These are phyloP conservation scores for Tolmerus cingulatus DNA, from an alignment of 2,888 invertebrate species.

Conservation along the genomic window DNA sequence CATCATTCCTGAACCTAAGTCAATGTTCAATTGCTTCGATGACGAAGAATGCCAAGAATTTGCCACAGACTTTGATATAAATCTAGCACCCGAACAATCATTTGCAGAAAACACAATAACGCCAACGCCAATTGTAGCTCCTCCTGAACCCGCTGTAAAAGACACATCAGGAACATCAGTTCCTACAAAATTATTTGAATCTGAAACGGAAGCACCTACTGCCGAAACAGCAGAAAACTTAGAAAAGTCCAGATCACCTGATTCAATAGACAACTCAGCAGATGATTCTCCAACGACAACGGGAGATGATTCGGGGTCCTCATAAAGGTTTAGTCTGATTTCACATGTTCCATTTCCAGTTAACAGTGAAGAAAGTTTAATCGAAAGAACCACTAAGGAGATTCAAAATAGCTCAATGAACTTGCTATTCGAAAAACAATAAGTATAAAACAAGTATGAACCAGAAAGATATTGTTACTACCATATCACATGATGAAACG, in stretches of 20 bases:
- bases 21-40: neutral
- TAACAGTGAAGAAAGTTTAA: constrained; percentile 6
- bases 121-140: neutral
- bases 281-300: neutral
- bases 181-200: neutral
- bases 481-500: constrained; percentile 32
- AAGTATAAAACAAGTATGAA: neutral
- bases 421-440: constrained; percentile 22
- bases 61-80: neutral
- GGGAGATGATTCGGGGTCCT: constrained; percentile 4
- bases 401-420: constrained; percentile 23
- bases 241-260: neutral
- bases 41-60: neutral
- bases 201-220: neutral
- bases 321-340: constrained; percentile 15
- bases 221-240: neutral
- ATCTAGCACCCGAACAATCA: neutral
- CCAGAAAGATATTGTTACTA: constrained; percentile 26
- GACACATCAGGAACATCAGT: neutral
- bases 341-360: constrained; percentile 7
- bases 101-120: neutral
- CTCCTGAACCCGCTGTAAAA: neutral
- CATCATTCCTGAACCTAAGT: constrained; percentile 7
- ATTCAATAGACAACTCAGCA: neutral
- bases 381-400: neutral